Base-by-base conservation (phyloP, 2,888 invertebrate species). In the Megamerina dolium region DNA sequence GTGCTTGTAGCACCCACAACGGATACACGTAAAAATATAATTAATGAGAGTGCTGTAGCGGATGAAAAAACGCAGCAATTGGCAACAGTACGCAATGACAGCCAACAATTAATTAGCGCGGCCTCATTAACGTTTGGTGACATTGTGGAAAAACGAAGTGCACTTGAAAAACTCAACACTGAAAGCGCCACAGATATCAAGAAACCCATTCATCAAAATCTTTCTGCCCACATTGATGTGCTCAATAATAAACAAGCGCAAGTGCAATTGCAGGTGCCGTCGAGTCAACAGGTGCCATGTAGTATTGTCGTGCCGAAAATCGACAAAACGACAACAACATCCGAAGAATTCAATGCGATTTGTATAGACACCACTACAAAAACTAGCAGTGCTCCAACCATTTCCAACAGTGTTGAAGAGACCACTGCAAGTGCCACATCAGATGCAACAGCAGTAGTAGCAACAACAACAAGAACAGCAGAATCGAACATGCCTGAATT, bases 401-500 rank as follows among this genome's bases (percentile, higher is more conserved):
- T 42, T 39, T 46, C 49, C 49, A 47, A 46, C 47, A 54, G 54
- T 54, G 23, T 40, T 34, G 37, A 40, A 41, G 13, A 43, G 42
- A 43, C 35, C 43, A 33, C 19, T 36, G 39, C 37, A 34, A 19
- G 19, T 37, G 39, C 41, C 43, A 42, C 49, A 50, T 31, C 43
- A 36, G 40, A 40, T 37, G 31, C 31, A 21, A 32, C 41, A 47
- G 21, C 45, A 17, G 21, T 26, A 8, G 29, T 35, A 10, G 16
- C 17, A 16, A 12, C 38, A 29, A 18, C 30, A 38, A 26, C 8
- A 37, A 18, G 50, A 51, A 44, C n/a, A 43, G 17, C 12, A 10
- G 18, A n/a, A 12, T 26, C 32, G 29, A 40, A 39, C 23, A 65
- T 65, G 65, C 65, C 66, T 46, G 66, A 65, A 58, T 51, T 59